phyloP scores from a whole-genome alignment of 2,113 vertebrate genomes.

The Pyrgilauda ruficollis region DNA sequence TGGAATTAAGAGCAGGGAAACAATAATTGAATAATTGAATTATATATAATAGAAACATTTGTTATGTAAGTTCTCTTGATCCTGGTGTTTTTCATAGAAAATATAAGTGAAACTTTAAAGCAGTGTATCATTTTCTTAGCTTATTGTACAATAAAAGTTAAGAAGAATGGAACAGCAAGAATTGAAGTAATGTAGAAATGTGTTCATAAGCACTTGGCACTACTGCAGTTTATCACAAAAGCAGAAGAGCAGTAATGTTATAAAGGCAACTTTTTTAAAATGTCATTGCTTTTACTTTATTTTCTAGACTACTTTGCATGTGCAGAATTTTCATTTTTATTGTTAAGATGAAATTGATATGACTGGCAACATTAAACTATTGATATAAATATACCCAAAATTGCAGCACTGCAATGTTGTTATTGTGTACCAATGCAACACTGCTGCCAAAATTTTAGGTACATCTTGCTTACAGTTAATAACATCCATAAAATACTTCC shows the following conservation, averaged over 20 bases:
- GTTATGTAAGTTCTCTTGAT: background rate
- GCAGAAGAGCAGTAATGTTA: background rate
- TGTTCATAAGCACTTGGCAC: background rate
- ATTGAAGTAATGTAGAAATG: background rate
- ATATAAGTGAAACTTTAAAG: background rate
- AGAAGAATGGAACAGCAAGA: background rate
- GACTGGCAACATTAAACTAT: background rate
- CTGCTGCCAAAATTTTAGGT: background rate
- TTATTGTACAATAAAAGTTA: background rate
- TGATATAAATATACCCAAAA: background rate
- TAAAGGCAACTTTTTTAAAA: background rate
- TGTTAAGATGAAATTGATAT: background rate
- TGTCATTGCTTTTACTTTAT: background rate
- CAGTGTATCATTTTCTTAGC: background rate
- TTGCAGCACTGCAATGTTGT: rapidly evolving
- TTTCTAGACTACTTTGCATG: background rate
- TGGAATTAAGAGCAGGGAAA: background rate
- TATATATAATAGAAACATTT: background rate
- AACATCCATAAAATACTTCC: background rate
- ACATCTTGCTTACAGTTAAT: background rate
- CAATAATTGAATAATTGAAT: background rate
- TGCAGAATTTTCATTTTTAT: background rate
- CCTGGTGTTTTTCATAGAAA: background rate
- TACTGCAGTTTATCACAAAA: background rate
- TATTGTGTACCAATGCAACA: background rate